Percentiles rank a stretch among this genome's conserved stretches.
These are phyloP conservation scores for Drosophila arawakana DNA, from an alignment of 1,140 invertebrate species.

Conservation along the genomic window DNA sequence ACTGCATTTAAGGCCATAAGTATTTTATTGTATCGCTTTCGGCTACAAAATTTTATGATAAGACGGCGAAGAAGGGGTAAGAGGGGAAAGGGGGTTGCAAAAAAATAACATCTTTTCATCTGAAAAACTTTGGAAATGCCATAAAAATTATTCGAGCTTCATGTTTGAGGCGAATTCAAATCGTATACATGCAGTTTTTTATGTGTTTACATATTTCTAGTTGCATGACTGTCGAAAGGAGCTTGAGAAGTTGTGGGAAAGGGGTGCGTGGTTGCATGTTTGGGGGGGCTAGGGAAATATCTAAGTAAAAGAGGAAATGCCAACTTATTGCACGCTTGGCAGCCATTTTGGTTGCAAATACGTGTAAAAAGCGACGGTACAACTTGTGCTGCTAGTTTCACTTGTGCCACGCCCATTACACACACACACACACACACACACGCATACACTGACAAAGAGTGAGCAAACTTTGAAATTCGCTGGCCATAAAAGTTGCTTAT, in stretches of 20 bases:
- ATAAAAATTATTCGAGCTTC: slow-evolving; percentile 57
- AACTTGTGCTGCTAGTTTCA: slow-evolving; percentile 49
- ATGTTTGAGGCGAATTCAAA: slow-evolving; percentile 42
- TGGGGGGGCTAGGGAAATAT: not conserved
- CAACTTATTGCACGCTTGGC: slow-evolving; percentile 52
- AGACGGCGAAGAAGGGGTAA: not conserved
- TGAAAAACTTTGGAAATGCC: slow-evolving; percentile 47
- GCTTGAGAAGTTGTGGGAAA: not conserved
- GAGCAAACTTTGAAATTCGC: slow-evolving; percentile 30
- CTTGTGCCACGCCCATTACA: slow-evolving; percentile 12
- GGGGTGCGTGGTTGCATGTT: not conserved
- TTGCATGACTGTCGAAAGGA: slow-evolving; percentile 22
- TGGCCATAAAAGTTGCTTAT: slow-evolving; percentile 70
- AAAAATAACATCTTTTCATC: slow-evolving; percentile 19
- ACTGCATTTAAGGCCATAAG: slow-evolving; percentile 4
- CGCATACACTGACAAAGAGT: not conserved
- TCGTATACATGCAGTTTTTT: slow-evolving; percentile 29
- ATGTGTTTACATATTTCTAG: slow-evolving; percentile 35
- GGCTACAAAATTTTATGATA: slow-evolving; percentile 18
- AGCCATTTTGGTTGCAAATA: slow-evolving; percentile 59
- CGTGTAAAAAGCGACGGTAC: slow-evolving; percentile 40
- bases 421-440: slow-evolving; percentile 6
- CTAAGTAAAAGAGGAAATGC: slow-evolving; percentile 3
- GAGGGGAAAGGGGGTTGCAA: not conserved
- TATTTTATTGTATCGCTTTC: slow-evolving; percentile 11